Evolutionary conservation across 2,888 invertebrate genomes (phyloP).

Genomic region (Pecten maximus): DNA sequence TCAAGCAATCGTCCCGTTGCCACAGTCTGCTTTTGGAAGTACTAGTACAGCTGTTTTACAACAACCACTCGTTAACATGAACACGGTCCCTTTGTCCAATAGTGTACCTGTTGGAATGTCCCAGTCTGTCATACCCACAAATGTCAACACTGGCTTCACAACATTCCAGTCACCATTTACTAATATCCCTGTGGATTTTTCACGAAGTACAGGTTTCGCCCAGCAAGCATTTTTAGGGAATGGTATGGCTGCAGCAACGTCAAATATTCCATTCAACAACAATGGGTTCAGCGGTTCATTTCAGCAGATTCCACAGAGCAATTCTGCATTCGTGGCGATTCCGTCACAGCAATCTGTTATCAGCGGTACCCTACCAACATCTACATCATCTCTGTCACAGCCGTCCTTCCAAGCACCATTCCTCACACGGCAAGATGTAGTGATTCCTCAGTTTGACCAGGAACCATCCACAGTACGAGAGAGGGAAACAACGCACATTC

Average conservation of each 20-base stretch:
- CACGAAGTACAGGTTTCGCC: not conserved
- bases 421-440: not conserved
- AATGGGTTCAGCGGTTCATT: not conserved
- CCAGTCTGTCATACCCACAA: not conserved
- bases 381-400: not conserved
- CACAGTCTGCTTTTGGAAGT: not conserved
- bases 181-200: not conserved
- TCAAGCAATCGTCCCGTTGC: not conserved
- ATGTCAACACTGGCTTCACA: not conserved
- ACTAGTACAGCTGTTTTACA: not conserved
- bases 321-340: conserved; percentile 23
- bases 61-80: not conserved
- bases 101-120: too few relatives aligned
- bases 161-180: not conserved
- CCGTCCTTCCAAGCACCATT: conserved; percentile 38
- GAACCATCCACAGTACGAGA: not conserved
- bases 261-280: not conserved
- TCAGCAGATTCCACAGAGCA: conserved; percentile 1
- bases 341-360: not conserved
- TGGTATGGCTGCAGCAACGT: not conserved
- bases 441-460: not conserved
- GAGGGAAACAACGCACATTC: not conserved
- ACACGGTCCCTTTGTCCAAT: too few relatives aligned
- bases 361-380: not conserved
- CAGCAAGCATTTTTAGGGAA: not conserved